These are phyloP conservation scores for Gnathonemus echidnorhynchus DNA, from an alignment of 2,113 vertebrate species.

Conservation along the genomic window DNA sequence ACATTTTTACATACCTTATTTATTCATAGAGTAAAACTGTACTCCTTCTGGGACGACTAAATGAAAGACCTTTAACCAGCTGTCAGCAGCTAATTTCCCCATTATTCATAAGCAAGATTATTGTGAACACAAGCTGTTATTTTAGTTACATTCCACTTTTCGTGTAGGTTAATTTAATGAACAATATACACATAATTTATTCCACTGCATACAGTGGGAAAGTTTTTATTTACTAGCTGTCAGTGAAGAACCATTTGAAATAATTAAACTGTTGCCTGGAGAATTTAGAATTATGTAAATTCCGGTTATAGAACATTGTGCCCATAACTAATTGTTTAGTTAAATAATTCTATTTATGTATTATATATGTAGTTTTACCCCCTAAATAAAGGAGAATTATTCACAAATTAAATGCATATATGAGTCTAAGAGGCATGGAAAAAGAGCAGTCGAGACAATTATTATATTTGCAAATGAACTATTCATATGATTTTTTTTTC, in stretches of 20 bases:
- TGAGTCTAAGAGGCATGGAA: neutral
- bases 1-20: neutral
- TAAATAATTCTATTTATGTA: neutral
- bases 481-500: neutral
- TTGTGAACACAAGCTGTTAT: neutral
- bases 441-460: neutral
- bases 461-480: neutral
- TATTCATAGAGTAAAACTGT: neutral
- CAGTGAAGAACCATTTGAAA: neutral
- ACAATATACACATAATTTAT: neutral
- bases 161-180: neutral
- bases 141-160: neutral
- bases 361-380: neutral
- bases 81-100: neutral
- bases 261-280: neutral
- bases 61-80: neutral
- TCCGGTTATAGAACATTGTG: neutral
- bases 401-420: neutral
- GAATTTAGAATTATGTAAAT: slow-evolving; percentile 4
- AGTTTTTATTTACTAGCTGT: neutral
- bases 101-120: neutral
- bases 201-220: neutral
- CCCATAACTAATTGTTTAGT: neutral
- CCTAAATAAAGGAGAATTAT: neutral
- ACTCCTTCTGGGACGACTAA: neutral